These are phyloP conservation scores for Seriola rivoliana DNA, from an alignment of 2,113 vertebrate species.

Conservation along the genomic window DNA sequence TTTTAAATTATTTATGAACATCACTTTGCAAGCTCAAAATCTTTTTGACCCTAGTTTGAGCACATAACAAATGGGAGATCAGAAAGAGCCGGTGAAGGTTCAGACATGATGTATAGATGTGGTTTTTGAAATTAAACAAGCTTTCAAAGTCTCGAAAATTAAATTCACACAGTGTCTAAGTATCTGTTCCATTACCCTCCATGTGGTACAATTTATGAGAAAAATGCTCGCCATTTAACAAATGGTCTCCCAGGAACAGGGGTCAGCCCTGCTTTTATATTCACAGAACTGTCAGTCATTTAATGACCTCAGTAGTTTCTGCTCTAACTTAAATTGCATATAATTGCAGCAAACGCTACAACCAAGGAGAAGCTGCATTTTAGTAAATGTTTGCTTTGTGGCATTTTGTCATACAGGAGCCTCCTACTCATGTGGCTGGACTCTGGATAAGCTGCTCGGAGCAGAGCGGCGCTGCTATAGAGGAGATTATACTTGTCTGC, in stretches of 20 bases:
- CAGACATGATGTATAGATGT: not conserved
- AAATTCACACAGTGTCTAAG: not conserved
- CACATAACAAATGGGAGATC: constrained; percentile 5
- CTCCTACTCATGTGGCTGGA: constrained; percentile 63
- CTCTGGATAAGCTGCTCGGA: constrained; percentile 49
- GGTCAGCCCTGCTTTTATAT: constrained; percentile 32
- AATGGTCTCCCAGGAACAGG: constrained; percentile 20
- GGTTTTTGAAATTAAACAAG: constrained; percentile 4
- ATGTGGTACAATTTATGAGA: constrained; percentile 10
- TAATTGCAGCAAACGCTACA: constrained; percentile 56
- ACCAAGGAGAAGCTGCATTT: constrained; percentile 27
- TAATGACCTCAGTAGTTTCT: constrained; percentile 53
- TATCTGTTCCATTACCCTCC: constrained; percentile 9
- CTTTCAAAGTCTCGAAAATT: constrained; percentile 3
- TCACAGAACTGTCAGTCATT: constrained; percentile 46
- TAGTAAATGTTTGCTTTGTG: constrained; percentile 59
- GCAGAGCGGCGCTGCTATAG: constrained; percentile 45
- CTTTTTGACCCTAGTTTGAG: too few species aligned
- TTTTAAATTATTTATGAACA: too few species aligned
- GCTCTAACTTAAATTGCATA: constrained; percentile 50
- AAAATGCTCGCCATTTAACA: constrained; percentile 42
- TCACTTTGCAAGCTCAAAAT: too few species aligned
- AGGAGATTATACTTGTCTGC: constrained; percentile 56
- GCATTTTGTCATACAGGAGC: constrained; percentile 60
- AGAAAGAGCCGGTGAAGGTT: constrained; percentile 17